Evolutionary conservation across 1,140 invertebrate species (phyloP).

Genomic region (Augochlora pura): DNA sequence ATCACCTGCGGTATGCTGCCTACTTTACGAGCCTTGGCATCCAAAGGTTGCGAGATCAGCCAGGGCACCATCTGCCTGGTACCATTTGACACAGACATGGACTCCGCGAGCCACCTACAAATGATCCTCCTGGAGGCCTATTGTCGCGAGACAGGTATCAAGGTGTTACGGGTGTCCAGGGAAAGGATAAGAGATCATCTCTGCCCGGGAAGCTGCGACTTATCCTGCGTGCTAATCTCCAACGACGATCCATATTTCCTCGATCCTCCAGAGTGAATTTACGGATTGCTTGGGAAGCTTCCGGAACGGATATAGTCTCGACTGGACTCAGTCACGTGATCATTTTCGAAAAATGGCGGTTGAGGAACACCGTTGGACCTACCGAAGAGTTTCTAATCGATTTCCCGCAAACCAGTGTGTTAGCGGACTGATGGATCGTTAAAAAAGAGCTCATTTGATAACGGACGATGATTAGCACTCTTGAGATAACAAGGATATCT

Average conservation of each 20-base stretch:
- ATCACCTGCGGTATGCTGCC: conserved; percentile 73
- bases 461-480: conserved; percentile 2
- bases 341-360: neutral
- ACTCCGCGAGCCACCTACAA: conserved; percentile 73
- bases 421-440: too few relatives aligned
- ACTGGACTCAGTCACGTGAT: conserved; percentile 16
- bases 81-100: conserved; percentile 67
- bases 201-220: conserved; percentile 63
- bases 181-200: conserved; percentile 62
- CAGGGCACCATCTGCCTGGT: conserved; percentile 69
- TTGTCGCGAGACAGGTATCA: conserved; percentile 72
- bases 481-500: neutral
- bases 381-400: neutral
- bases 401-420: neutral
- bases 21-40: conserved; percentile 68
- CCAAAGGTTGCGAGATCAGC: conserved; percentile 62
- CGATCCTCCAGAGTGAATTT: conserved; percentile 66
- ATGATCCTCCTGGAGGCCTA: conserved; percentile 72
- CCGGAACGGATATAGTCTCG: conserved; percentile 11
- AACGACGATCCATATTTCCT: conserved; percentile 59
- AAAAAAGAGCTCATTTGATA: too few relatives aligned
- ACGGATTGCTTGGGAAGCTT: neutral
- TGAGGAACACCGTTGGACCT: neutral
- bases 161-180: conserved; percentile 66
- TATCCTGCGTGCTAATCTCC: conserved; percentile 66